phyloP scores from a whole-genome alignment of 2,888 invertebrate species.

The Drosophila prostipennis region DNA sequence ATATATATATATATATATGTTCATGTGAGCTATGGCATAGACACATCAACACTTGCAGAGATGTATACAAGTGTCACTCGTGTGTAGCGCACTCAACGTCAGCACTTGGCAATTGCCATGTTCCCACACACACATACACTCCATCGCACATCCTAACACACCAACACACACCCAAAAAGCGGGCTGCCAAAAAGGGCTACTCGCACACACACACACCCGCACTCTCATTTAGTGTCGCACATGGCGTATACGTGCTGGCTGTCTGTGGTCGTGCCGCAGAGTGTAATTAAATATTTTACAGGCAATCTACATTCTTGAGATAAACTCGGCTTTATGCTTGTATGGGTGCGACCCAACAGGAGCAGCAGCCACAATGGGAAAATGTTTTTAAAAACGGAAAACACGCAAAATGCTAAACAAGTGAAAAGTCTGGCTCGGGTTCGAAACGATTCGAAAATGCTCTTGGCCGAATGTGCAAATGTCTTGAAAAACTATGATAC shows the following conservation, averaged over 20 bases:
- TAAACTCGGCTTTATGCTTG: conserved; percentile 68
- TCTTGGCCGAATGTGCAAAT: conserved; percentile 5
- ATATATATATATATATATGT: neutral
- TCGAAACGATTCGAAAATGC: conserved; percentile 18
- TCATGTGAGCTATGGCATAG: conserved; percentile 16
- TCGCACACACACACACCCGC: conserved; percentile 17
- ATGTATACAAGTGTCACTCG: conserved; percentile 74
- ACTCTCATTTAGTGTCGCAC: conserved; percentile 36
- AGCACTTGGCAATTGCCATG: conserved; percentile 78
- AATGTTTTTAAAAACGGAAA: conserved; percentile 41
- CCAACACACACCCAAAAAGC: conserved; percentile 44
- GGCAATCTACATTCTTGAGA: conserved; percentile 81
- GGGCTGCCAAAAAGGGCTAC: conserved; percentile 33
- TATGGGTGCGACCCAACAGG: conserved; percentile 6
- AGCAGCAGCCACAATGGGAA: conserved; percentile 35
- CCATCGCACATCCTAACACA: conserved; percentile 42
- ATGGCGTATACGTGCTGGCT: conserved; percentile 47
- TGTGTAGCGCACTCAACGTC: conserved; percentile 69
- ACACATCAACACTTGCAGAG: conserved; percentile 54
- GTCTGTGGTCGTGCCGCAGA: conserved; percentile 59
- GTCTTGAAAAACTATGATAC: too few relatives aligned
- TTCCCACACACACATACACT: conserved; percentile 57
- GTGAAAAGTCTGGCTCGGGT: neutral
- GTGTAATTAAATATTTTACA: conserved; percentile 81
- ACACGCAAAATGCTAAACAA: conserved; percentile 39